Evolutionary conservation across 2,888 invertebrate genomes (phyloP).

Genomic region (Phaonia tiefii): DNA sequence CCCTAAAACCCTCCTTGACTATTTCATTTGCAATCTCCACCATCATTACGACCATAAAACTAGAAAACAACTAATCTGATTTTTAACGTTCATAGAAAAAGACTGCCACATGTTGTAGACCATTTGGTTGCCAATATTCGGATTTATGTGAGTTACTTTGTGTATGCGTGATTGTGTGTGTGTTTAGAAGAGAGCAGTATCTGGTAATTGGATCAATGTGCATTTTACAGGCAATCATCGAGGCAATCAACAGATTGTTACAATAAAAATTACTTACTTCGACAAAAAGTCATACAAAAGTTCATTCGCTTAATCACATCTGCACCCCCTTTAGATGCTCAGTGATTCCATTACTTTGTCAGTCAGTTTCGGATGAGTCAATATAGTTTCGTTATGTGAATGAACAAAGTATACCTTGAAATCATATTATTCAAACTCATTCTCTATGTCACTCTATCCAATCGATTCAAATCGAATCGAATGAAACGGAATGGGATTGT

Average conservation of each 20-base stretch:
- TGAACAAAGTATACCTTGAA: constrained; percentile 19
- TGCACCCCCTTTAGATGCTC: constrained; percentile 22
- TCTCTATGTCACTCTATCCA: neutral
- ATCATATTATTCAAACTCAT: constrained; percentile 25
- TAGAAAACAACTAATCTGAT: too few species aligned
- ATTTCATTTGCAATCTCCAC: too few species aligned
- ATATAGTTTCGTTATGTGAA: constrained; percentile 19
- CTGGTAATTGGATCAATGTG: constrained; percentile 37
- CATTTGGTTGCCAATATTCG: too few species aligned
- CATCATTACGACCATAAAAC: too few species aligned
- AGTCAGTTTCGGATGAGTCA: constrained; percentile 8
- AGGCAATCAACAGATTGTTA: constrained; percentile 61
- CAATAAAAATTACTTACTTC: constrained; percentile 44
- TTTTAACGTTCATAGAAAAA: too few species aligned
- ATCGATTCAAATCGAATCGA: neutral
- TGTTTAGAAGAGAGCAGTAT: neutral
- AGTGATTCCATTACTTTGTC: constrained; percentile 23
- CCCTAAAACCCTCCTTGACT: too few species aligned
- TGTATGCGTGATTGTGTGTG: too few species aligned
- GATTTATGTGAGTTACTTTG: too few species aligned
- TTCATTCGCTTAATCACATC: constrained; percentile 41
- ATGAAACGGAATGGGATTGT: neutral
- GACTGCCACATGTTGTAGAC: too few species aligned
- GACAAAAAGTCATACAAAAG: constrained; percentile 41
- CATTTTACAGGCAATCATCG: constrained; percentile 33